phyloP scores from a whole-genome alignment of 2,888 invertebrate species.

The Dysmachus trigonus region DNA sequence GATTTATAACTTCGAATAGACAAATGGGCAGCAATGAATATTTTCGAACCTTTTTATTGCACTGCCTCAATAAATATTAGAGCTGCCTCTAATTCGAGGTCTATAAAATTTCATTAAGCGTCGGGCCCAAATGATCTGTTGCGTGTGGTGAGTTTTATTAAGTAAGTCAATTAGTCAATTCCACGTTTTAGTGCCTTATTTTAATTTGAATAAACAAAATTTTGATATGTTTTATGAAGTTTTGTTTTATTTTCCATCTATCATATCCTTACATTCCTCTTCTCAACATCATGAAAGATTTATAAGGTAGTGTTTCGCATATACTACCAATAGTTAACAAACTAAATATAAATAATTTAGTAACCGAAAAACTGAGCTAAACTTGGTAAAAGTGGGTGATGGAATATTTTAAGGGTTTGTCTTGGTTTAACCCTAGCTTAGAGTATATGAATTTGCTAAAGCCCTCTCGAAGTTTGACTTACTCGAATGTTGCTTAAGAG shows the following conservation, averaged over 20 bases:
- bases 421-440: no score
- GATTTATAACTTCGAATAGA: not conserved
- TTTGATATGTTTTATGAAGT: not conserved
- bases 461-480: no score
- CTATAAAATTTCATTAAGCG: not conserved
- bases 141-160: not conserved
- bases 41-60: not conserved
- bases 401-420: no score
- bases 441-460: no score
- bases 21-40: not conserved
- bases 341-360: no score
- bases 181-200: not conserved
- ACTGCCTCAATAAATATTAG: not conserved
- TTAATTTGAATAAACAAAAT: not conserved
- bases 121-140: not conserved
- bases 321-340: no score
- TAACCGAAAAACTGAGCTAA: no score
- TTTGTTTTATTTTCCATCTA: not conserved
- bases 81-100: not conserved
- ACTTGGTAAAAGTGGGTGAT: no score
- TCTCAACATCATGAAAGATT: not conserved
- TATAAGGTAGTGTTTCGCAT: no score
- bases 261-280: not conserved
- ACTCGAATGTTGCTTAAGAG: no score
- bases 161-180: not conserved